phyloP scores from a whole-genome alignment of 2,888 invertebrate species.

The Machimus atricapillus region DNA sequence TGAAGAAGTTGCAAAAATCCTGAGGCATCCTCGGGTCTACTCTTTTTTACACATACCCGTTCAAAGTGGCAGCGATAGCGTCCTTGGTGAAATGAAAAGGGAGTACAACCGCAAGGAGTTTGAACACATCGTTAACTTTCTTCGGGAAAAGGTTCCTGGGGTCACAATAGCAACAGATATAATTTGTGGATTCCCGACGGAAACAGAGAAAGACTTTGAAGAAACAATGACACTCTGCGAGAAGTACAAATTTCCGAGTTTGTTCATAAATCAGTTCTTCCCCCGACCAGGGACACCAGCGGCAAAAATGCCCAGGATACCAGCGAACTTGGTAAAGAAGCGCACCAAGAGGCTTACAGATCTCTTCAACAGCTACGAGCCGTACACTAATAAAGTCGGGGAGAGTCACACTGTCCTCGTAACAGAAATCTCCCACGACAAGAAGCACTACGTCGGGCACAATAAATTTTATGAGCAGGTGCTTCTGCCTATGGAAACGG shows the following conservation, averaged over 20 bases:
- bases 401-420: constrained; percentile 77
- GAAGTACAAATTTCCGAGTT: constrained; percentile 87
- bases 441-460: constrained; percentile 89
- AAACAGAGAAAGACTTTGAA: constrained; percentile 88
- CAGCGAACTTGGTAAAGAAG: constrained; percentile 85
- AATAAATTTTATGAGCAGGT: constrained; percentile 96
- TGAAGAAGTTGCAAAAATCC: constrained; percentile 84
- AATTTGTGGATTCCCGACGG: constrained; percentile 98
- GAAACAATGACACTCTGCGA: constrained; percentile 84
- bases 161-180: constrained; percentile 97
- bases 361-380: constrained; percentile 87
- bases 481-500: constrained; percentile 78
- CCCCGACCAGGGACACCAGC: constrained; percentile 97
- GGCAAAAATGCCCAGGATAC: constrained; percentile 84
- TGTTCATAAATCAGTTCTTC: constrained; percentile 98
- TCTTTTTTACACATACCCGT: constrained; percentile 97
- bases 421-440: constrained; percentile 92
- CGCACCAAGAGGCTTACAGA: constrained; percentile 89
- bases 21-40: constrained; percentile 89
- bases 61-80: constrained; percentile 95
- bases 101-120: constrained; percentile 94
- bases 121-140: constrained; percentile 83
- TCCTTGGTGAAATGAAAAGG: constrained; percentile 93
- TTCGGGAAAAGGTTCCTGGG: constrained; percentile 82
- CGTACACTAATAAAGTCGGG: constrained; percentile 74